A percentile compares a stretch with the other conserved stretches of the same genome.
Conservation (phyloP, 2,113 vertebrate genomes). For the Callipepla californica region DNA sequence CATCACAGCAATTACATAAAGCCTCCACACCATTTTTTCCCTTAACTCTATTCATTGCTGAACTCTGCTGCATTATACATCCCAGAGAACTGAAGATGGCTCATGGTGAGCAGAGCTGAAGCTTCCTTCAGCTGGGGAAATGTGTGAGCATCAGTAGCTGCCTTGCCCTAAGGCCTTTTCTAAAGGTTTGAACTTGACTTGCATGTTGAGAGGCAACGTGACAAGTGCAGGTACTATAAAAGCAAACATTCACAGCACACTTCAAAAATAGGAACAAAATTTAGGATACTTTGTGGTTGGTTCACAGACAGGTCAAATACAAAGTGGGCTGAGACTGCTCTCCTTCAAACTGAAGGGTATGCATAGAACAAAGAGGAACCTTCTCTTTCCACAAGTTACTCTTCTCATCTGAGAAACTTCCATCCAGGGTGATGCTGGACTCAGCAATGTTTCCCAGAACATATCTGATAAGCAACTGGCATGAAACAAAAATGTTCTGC, state of each 20-base stretch:
- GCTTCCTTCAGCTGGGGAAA: neutral
- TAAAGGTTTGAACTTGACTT: neutral
- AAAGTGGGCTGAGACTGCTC: neutral
- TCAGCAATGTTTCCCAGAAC: neutral
- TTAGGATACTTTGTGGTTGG: neutral
- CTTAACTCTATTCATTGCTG: neutral
- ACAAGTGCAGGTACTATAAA: neutral
- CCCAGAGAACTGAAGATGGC: neutral
- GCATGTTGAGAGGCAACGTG: neutral
- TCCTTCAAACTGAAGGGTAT: neutral
- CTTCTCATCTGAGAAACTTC: neutral
- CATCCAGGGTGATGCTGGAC: neutral
- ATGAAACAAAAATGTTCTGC: neutral
- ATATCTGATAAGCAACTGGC: neutral
- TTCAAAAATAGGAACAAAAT: neutral
- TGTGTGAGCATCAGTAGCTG: neutral
- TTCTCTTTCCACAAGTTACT: neutral
- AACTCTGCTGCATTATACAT: neutral
- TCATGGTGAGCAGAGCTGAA: neutral
- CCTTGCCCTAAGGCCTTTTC: neutral
- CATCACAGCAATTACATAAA: neutral
- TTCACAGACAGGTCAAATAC: neutral
- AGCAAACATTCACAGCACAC: neutral
- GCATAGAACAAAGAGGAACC: neutral
- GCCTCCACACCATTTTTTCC: accelerated